Percentiles rank a stretch among this genome's conserved stretches.
phyloP scores from a whole-genome alignment of 2,113 vertebrate species.

The Tapirus terrestris region DNA sequence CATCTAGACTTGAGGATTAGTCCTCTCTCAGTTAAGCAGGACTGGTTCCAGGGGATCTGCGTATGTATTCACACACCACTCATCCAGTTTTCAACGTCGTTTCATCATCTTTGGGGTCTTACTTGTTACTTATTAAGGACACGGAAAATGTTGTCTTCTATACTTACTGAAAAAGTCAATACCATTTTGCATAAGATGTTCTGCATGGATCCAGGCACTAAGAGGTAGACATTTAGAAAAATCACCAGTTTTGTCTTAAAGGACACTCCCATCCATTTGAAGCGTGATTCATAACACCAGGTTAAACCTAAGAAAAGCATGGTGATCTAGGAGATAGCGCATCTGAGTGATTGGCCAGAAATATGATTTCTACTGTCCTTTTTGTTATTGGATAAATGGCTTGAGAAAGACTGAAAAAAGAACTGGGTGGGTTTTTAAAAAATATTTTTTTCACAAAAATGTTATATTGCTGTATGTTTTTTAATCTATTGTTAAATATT shows the following conservation, averaged over 20 bases:
- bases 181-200: neutral
- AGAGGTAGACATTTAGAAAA: neutral
- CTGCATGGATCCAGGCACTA: neutral
- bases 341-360: neutral
- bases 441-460: neutral
- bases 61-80: neutral
- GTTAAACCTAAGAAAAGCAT: neutral
- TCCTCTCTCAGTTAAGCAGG: neutral
- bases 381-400: conserved; percentile 17
- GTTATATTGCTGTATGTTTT: neutral
- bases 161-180: neutral
- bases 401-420: neutral
- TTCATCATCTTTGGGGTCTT: neutral
- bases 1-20: neutral
- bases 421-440: neutral
- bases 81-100: neutral
- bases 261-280: neutral
- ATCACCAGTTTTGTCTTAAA: neutral
- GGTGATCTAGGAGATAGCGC: neutral
- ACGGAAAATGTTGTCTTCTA: neutral
- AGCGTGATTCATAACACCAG: neutral
- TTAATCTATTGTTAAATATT: neutral
- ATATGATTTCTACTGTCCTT: neutral
- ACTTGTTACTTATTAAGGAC: neutral
- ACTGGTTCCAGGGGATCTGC: neutral